phyloP scores from a whole-genome alignment of 2,113 vertebrate species.

The Neogale vison region DNA sequence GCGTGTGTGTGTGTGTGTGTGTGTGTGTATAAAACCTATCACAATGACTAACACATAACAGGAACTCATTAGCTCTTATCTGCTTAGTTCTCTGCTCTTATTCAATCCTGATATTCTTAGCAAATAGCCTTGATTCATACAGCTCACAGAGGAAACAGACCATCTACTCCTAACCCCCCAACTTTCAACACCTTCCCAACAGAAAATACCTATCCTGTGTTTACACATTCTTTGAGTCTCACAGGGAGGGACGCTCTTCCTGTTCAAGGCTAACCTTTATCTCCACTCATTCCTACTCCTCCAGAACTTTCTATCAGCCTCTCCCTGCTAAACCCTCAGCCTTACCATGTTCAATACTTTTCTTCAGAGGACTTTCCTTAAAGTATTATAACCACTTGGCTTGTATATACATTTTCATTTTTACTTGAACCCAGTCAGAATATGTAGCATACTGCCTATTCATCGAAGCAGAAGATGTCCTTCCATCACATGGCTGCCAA shows the following conservation, averaged over 20 bases:
- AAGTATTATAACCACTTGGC: slow-evolving; percentile 59
- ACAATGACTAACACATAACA: neutral
- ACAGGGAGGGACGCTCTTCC: neutral
- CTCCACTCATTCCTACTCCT: neutral
- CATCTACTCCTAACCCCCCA: neutral
- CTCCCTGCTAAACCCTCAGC: neutral
- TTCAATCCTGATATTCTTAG: neutral
- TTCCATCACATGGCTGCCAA: slow-evolving; percentile 73
- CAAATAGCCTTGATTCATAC: neutral
- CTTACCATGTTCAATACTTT: slow-evolving; percentile 61
- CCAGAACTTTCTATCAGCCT: neutral
- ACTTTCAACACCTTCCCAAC: neutral
- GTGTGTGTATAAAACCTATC: neutral
- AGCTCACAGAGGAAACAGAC: neutral
- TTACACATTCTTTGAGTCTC: neutral
- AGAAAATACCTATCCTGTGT: neutral
- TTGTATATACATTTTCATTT: slow-evolving; percentile 53
- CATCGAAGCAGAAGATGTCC: slow-evolving; percentile 74
- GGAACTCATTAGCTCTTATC: neutral
- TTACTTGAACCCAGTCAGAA: slow-evolving; percentile 59
- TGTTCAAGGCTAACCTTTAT: neutral
- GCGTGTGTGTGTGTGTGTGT: no score
- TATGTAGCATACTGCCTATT: slow-evolving; percentile 71
- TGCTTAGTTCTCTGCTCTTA: neutral
- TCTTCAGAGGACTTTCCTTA: slow-evolving; percentile 61